Percentiles rank a stretch among this genome's conserved stretches.
Conservation (phyloP, 2,797 vertebrate genomes). For the Artibeus jamaicensis region DNA sequence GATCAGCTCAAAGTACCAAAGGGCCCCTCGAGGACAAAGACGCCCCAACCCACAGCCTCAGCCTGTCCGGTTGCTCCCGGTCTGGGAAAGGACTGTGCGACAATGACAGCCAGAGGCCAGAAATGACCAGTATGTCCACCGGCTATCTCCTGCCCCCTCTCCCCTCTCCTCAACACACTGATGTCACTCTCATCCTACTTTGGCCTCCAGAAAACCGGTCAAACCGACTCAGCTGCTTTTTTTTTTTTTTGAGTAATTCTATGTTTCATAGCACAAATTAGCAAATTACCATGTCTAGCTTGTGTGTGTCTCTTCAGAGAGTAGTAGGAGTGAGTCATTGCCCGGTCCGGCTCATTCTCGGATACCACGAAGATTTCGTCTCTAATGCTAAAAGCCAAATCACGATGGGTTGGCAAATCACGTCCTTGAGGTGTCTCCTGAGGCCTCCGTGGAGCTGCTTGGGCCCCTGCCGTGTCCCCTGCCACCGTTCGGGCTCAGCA, state of each 20-base stretch:
- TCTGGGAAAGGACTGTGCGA: neutral
- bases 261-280: neutral
- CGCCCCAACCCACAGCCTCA: neutral
- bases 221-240: neutral
- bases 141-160: accelerated
- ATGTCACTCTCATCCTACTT: neutral
- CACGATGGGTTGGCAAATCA: neutral
- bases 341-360: neutral
- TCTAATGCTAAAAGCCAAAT: neutral
- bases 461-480: too few relatives aligned
- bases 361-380: neutral
- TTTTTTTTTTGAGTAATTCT: neutral
- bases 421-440: neutral
- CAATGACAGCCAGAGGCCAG: neutral
- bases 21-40: neutral
- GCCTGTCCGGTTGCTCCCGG: neutral
- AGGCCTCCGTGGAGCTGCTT: neutral
- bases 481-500: too few relatives aligned
- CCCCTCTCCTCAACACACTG: neutral
- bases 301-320: neutral
- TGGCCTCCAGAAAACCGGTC: neutral
- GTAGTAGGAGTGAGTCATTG: neutral
- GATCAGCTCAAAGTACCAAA: neutral
- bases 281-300: neutral
- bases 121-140: neutral